Evolutionary conservation across 1,140 invertebrate genomes (phyloP).

Genomic region (Danaus melanippus): DNA sequence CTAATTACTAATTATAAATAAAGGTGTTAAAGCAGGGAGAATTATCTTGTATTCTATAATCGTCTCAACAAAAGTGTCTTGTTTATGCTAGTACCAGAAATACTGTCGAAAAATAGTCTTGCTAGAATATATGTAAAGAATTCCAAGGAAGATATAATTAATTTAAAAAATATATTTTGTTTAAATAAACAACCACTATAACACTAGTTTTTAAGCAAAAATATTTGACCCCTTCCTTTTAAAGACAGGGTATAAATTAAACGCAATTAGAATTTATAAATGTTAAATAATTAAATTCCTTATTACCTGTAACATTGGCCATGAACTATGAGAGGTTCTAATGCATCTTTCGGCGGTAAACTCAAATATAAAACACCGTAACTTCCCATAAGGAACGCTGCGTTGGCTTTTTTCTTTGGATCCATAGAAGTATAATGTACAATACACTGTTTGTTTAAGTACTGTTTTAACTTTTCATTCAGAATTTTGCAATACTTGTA

Average conservation of each 20-base stretch:
- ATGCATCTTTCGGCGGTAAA: constrained; percentile 87
- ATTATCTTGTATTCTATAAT: no score
- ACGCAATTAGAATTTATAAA: not conserved
- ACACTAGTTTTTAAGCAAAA: not conserved
- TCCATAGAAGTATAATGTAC: constrained; percentile 87
- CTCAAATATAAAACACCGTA: constrained; percentile 93
- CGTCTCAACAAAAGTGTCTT: no score
- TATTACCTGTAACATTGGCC: constrained; percentile 70
- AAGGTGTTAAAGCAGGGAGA: no score
- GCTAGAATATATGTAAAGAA: no score
- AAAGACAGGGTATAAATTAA: not conserved
- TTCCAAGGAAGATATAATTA: no score
- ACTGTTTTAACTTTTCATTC: constrained; percentile 74
- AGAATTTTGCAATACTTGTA: constrained; percentile 94
- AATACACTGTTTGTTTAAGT: constrained; percentile 50
- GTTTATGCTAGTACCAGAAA: no score
- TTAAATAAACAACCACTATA: no score
- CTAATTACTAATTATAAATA: not conserved
- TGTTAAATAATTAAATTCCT: constrained; percentile 12
- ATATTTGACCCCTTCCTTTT: not conserved
- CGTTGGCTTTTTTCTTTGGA: constrained; percentile 79
- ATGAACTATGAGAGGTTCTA: constrained; percentile 80
- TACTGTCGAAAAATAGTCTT: no score
- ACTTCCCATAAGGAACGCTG: constrained; percentile 89
- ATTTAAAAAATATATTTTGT: no score